phyloP scores from a whole-genome alignment of 2,888 invertebrate genomes.

The Micoletzkya japonica region DNA sequence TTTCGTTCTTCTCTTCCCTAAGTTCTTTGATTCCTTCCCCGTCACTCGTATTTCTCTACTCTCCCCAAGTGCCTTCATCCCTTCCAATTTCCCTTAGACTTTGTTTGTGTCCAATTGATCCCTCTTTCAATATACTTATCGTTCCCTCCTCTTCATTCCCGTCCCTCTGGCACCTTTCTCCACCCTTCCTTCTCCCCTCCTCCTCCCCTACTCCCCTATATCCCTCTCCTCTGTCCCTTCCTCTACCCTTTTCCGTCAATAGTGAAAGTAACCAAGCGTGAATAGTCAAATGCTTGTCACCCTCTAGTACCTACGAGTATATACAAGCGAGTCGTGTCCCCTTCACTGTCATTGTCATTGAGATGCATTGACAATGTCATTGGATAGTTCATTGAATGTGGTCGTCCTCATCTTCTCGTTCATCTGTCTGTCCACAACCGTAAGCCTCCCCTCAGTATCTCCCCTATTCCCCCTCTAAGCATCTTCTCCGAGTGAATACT shows the following conservation, averaged over 20 bases:
- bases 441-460: background rate
- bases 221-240: slow-evolving; percentile 4
- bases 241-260: background rate
- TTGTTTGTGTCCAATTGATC: background rate
- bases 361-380: slow-evolving; percentile 1
- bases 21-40: background rate
- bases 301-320: background rate
- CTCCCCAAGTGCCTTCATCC: background rate
- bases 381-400: background rate
- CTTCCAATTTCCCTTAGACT: background rate
- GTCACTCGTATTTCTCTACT: background rate
- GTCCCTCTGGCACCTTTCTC: background rate
- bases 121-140: background rate
- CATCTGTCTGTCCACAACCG: background rate
- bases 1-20: background rate
- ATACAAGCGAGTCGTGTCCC: background rate
- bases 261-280: background rate
- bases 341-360: background rate
- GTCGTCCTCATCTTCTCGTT: background rate
- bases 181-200: background rate
- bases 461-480: background rate
- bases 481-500: slow-evolving; percentile 26
- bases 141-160: background rate
- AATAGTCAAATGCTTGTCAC: background rate
- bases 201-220: background rate